phyloP scores from a whole-genome alignment of 2,888 invertebrate genomes.

The Cryptus armator region DNA sequence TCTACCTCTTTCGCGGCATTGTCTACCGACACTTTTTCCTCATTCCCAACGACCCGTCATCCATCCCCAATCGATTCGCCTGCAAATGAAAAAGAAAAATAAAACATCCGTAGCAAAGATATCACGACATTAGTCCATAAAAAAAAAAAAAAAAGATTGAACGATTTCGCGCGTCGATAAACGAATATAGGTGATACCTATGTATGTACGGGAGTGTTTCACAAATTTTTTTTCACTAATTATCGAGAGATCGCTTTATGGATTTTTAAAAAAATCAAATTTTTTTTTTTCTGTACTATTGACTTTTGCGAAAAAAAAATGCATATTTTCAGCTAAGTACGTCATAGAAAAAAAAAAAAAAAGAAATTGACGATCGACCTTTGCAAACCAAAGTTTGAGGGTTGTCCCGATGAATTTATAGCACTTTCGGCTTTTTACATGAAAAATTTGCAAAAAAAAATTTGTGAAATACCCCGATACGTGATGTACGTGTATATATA shows the following conservation, averaged over 20 bases:
- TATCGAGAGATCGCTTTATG: neutral
- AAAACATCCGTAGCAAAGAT: slow-evolving; percentile 45
- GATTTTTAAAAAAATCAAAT: neutral
- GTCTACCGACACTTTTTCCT: slow-evolving; percentile 19
- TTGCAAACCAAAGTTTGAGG: no score
- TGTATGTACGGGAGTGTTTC: slow-evolving; percentile 27
- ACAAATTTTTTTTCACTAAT: slow-evolving; percentile 31
- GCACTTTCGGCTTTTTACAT: neutral
- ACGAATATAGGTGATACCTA: slow-evolving; percentile 60
- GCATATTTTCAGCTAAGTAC: no score
- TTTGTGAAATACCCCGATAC: neutral
- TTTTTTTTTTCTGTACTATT: neutral
- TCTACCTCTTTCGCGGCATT: slow-evolving; percentile 66
- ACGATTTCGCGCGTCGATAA: slow-evolving; percentile 47
- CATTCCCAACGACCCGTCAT: slow-evolving; percentile 11
- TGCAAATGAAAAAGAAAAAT: slow-evolving; percentile 14
- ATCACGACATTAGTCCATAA: slow-evolving; percentile 58
- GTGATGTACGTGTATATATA: slow-evolving; percentile 61
- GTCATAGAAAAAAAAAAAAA: no score
- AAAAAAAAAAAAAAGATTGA: slow-evolving; percentile 33
- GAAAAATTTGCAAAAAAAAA: neutral
- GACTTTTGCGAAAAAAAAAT: neutral
- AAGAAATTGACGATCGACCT: no score
- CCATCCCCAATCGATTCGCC: slow-evolving; percentile 28
- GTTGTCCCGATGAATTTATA: no score